Percentiles rank a stretch among this genome's conserved stretches.
Conservation (phyloP, 2,113 vertebrate species). For the Tragelaphus strepsiceros region DNA sequence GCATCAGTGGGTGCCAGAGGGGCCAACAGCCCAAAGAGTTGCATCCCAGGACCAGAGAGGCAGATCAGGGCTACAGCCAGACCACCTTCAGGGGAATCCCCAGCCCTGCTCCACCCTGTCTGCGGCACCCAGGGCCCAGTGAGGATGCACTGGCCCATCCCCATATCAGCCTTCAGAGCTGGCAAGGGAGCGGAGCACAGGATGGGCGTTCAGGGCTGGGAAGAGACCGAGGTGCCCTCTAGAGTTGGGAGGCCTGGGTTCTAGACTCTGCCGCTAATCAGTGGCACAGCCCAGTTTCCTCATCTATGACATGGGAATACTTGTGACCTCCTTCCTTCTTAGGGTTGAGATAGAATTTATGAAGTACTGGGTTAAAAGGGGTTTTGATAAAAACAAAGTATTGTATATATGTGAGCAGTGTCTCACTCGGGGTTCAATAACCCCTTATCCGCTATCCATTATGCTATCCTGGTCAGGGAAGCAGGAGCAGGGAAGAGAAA, state of each 20-base stretch:
- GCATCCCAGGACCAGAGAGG: neutral
- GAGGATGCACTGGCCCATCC: neutral
- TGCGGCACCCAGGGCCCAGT: neutral
- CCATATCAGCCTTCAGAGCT: neutral
- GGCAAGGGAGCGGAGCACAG: neutral
- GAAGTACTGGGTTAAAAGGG: neutral
- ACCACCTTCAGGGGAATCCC: neutral
- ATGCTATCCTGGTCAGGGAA: neutral
- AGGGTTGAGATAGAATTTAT: neutral
- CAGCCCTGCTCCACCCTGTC: neutral
- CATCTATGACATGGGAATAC: neutral
- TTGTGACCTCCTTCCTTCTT: neutral
- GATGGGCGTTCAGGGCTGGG: neutral
- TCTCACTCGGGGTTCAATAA: neutral
- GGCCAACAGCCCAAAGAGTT: neutral
- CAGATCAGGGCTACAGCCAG: neutral
- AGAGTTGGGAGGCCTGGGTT: neutral
- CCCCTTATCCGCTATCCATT: no score
- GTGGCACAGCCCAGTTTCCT: neutral
- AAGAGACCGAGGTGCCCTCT: neutral
- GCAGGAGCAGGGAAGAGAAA: neutral
- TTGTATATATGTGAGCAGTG: neutral
- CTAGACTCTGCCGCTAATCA: neutral
- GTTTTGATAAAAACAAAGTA: neutral
- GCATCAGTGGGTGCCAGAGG: neutral